A percentile compares a stretch with the other conserved stretches of the same genome.
Evolutionary conservation across 2,113 vertebrate genomes (phyloP).

Genomic region (Rhipidura dahli): DNA sequence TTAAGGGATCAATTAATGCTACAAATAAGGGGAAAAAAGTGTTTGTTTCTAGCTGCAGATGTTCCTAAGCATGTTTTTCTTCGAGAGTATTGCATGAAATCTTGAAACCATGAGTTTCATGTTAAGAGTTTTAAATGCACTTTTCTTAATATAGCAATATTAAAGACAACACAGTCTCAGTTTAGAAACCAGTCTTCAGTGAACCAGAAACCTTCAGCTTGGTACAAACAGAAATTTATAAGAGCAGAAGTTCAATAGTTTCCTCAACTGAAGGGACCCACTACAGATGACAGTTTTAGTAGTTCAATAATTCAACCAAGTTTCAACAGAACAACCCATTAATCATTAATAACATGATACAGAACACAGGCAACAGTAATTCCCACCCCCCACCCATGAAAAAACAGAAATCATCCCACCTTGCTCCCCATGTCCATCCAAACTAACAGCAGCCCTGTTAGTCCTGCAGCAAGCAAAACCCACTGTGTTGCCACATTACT

Average conservation of each 20-base stretch:
- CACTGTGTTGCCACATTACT: rapidly evolving
- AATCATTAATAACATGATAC: background rate
- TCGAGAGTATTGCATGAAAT: background rate
- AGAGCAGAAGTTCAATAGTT: background rate
- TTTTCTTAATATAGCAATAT: background rate
- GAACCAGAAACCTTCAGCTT: background rate
- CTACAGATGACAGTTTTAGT: background rate
- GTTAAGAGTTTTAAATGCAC: background rate
- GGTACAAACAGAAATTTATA: background rate
- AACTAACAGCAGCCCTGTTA: background rate
- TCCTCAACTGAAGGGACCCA: background rate
- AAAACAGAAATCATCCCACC: background rate
- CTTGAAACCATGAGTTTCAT: background rate
- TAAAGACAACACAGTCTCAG: background rate
- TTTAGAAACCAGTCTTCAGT: background rate
- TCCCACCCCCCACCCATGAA: rapidly evolving
- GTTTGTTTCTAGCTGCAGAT: background rate
- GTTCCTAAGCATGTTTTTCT: background rate
- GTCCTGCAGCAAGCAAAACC: background rate
- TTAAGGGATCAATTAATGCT: background rate
- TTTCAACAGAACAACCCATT: background rate
- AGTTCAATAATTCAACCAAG: background rate
- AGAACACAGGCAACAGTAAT: background rate
- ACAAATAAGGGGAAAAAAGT: background rate
- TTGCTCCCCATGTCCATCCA: background rate